These are phyloP conservation scores for Podargus strigoides DNA, from an alignment of 2,797 vertebrate species.

Conservation along the genomic window DNA sequence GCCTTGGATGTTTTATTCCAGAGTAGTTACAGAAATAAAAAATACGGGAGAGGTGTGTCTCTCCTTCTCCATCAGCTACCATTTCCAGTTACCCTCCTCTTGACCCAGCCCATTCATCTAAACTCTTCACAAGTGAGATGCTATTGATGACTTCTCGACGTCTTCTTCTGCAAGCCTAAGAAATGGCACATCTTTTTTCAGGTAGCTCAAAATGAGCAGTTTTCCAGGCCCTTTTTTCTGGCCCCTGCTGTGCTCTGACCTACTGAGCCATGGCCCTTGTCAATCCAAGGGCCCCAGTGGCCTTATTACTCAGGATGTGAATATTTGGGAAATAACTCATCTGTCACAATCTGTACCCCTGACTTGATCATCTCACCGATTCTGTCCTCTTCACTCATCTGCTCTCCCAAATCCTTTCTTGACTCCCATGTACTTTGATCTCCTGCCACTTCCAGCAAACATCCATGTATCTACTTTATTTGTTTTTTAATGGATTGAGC, in stretches of 20 bases:
- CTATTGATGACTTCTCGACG: background rate
- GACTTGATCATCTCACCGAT: background rate
- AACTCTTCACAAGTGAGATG: background rate
- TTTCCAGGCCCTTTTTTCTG: background rate
- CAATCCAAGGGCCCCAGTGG: rapidly evolving
- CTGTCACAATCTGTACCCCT: background rate
- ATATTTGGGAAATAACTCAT: background rate
- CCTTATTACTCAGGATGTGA: background rate
- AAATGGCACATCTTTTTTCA: background rate
- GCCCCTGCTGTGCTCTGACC: background rate
- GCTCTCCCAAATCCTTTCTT: background rate
- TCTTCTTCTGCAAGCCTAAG: background rate
- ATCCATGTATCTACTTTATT: background rate
- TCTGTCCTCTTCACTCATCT: background rate
- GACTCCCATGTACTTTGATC: background rate
- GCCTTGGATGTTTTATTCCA: background rate
- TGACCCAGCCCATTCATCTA: background rate
- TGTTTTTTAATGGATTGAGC: background rate
- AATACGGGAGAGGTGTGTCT: background rate
- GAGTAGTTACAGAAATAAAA: background rate
- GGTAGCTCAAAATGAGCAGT: background rate
- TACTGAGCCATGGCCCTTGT: background rate
- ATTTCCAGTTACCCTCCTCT: background rate
- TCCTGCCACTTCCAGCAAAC: background rate
- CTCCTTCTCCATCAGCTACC: background rate